Base-by-base conservation (phyloP, 2,797 vertebrate genomes). In the Gastrophryne carolinensis region DNA sequence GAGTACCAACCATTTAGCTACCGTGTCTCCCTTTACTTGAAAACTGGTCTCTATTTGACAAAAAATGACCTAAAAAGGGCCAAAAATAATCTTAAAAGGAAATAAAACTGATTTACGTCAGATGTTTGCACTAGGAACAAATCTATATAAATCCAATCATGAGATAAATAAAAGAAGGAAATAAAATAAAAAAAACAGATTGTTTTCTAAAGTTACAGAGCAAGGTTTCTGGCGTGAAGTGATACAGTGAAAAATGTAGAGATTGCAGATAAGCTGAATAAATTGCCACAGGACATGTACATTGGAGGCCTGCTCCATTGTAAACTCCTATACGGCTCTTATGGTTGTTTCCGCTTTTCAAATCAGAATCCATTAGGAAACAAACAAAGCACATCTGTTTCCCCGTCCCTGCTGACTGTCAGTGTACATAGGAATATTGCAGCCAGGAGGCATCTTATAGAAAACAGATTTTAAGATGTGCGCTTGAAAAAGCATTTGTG, bases 401-500 rank as follows among this genome's bases (percentile, higher is more conserved):
- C 80, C 60, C 81, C 66, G 77, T 87, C 87, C 81, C 82, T 81
- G 49, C 84, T 82, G 86, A 86, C 82, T 85, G 78, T 86, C 82
- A 80, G 77, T 73, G 54, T 81, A 82, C 82, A 77, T 86, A 85
- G 80, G 84, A 79, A 85, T 87, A 82, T 80, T 86, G 83, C 80
- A 86, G 85, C 86, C 86, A 88, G 86, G 87, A 89, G 84, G 82
- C 73, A 0, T 82, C 82, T 84, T 80, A 82, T 73, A 84, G 84
- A 68, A 86, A 84, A 83, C 79, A 75, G 77, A 84, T 89, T 87
- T 89, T 82, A 86, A 82, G 83, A 87, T 86, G 78, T 82, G 56
- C 82, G 85, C 85, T 89, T 86, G 81, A 82, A 83, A 89, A 87
- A 80, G 72, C 79, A 29, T 89, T 84, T 87, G 80, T 88, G 53